Evolutionary conservation across 2,888 invertebrate species (phyloP).

Genomic region (Sicus ferrugineus): DNA sequence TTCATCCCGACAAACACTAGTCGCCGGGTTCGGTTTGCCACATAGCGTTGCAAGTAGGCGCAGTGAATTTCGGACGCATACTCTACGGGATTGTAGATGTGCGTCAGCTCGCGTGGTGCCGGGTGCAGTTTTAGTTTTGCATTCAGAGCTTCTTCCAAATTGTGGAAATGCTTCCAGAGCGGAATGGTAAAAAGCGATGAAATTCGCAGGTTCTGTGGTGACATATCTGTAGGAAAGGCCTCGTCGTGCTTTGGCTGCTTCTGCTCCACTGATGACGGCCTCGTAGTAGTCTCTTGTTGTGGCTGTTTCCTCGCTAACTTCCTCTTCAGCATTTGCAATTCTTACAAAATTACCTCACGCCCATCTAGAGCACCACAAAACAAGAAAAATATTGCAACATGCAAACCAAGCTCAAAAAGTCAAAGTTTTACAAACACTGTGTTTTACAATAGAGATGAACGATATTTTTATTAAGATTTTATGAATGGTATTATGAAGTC

Average conservation of each 20-base stretch:
- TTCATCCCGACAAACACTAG: conserved; percentile 93
- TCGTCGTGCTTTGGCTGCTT: neutral
- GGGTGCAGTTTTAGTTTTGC: conserved; percentile 33
- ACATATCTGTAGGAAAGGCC: no score
- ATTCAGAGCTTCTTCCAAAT: conserved; percentile 54
- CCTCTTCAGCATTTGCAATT: neutral
- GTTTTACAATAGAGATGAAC: no score
- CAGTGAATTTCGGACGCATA: conserved; percentile 84
- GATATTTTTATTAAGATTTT: no score
- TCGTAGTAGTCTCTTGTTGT: neutral
- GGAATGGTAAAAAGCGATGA: conserved; percentile 45
- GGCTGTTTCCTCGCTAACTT: neutral
- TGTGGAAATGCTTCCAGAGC: conserved; percentile 55
- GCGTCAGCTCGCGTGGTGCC: conserved; percentile 43
- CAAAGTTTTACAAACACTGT: no score
- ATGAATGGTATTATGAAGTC: no score
- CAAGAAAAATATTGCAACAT: no score
- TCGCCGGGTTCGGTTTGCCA: conserved; percentile 70
- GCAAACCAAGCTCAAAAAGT: no score
- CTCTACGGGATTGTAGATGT: conserved; percentile 83
- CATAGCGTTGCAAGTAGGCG: conserved; percentile 77
- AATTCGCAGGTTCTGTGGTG: conserved; percentile 9
- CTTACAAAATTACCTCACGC: no score
- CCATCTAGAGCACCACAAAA: no score
- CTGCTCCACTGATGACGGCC: neutral